Evolutionary conservation across 2,113 vertebrate species (phyloP), one percentile per base, ranked within the genome.

Genomic region (Lasiurus cinereus): DNA sequence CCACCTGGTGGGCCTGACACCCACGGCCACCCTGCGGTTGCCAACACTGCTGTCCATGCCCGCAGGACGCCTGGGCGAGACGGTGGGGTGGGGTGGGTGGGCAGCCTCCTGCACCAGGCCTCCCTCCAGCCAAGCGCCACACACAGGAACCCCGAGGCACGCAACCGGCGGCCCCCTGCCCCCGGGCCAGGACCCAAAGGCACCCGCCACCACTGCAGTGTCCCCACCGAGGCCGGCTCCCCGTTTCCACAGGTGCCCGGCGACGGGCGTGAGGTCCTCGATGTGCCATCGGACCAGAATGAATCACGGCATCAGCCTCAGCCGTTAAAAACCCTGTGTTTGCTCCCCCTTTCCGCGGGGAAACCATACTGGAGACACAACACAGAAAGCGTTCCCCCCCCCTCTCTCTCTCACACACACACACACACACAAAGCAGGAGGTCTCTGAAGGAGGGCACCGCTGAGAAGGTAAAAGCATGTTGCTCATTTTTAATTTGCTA

Each of bases 401-500:
- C 5, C 39, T 39, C 39, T 39, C 39, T 39, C 39, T 39, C 39
- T 39, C 11, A 64, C 24, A 91, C 93, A 94, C 84, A 93, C 82
- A 88, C 92, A 94, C 6, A 84, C 83, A 69, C 94, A 95, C 95
- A 70, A 95, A 96, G 96, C 96, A 90, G 93, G 92, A 96, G 97
- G 96, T 96, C 82, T 94, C 97, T 94, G 91, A 92, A 98, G 97
- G 95, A 97, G 96, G 96, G 96, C 91, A 96, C 97, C 97, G 97
- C 98, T 87, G 96, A 86, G 97, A 77, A 97, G 97, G 97, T 97
- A 97, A 98, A 98, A 97, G 97, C 97, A 94, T 97, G 98, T 98
- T 97, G 96, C 98, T 98, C 98, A 88, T 98, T 97, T 98, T 98
- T 98, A 97, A 98, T 98, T 98, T 97, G 96, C 98, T 98, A 97